Evolutionary conservation across 2,113 vertebrate genomes (phyloP).

Genomic region (Poeciliopsis prolifica): DNA sequence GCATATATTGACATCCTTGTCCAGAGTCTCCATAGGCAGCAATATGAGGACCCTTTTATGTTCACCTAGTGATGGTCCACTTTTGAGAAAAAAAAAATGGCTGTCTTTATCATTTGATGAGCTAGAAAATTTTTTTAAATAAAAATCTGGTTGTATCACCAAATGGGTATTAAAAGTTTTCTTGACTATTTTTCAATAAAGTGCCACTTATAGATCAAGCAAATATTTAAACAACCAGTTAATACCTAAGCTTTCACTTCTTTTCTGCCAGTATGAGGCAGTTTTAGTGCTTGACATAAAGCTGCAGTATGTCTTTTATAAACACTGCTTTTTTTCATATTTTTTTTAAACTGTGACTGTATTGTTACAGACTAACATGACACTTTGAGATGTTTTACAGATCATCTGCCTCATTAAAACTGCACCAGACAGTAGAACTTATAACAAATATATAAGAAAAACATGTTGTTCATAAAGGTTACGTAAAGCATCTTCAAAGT

Average conservation of each 20-base stretch:
- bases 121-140: not conserved
- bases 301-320: no score
- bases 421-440: no score
- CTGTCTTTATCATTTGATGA: not conserved
- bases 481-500: no score
- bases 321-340: no score
- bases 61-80: not conserved
- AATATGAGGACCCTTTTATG: not conserved
- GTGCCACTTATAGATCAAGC: not conserved
- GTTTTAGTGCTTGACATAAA: not conserved
- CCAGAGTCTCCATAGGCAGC: slow-evolving; percentile 2
- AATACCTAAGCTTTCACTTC: not conserved
- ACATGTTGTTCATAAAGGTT: no score
- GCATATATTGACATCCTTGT: slow-evolving; percentile 37
- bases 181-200: not conserved
- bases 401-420: no score
- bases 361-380: no score
- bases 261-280: not conserved
- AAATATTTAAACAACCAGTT: not conserved
- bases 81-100: not conserved
- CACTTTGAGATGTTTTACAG: no score
- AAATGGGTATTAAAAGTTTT: not conserved
- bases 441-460: no score
- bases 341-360: no score
- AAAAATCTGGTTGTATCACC: not conserved